Percentiles rank a stretch among this genome's conserved stretches.
These are phyloP conservation scores for Stegodyphus mimosarum DNA, from an alignment of 1,140 invertebrate genomes.

Conservation along the genomic window DNA sequence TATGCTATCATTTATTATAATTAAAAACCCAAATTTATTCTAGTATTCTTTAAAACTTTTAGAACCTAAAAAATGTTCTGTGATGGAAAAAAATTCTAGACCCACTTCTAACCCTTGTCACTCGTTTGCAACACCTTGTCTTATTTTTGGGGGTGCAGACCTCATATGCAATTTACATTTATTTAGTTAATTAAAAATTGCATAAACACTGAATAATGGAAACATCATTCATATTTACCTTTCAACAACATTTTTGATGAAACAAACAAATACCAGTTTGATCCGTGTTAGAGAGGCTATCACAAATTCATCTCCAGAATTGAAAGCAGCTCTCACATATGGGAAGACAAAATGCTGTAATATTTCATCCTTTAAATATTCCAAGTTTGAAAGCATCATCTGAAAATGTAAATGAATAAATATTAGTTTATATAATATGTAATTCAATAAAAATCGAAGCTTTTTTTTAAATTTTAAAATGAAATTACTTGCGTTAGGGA, in stretches of 20 bases:
- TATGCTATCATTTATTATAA: no score
- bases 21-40: no score
- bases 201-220: no score
- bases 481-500: conserved; percentile 22
- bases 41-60: no score
- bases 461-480: not conserved
- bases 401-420: not conserved
- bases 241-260: conserved; percentile 19
- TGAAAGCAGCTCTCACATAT: conserved; percentile 2
- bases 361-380: conserved; percentile 37
- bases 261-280: conserved; percentile 23
- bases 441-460: not conserved
- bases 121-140: no score
- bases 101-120: no score
- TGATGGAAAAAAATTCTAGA: no score
- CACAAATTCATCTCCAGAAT: conserved; percentile 23
- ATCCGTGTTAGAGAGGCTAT: conserved; percentile 6
- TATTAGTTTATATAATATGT: not conserved
- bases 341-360: conserved; percentile 9
- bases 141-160: no score
- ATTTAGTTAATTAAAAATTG: no score
- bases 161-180: no score
- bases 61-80: no score
- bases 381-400: conserved; percentile 36
- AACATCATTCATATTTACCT: not conserved